phyloP scores from a whole-genome alignment of 2,888 invertebrate genomes.

The Scotopteryx bipunctaria region DNA sequence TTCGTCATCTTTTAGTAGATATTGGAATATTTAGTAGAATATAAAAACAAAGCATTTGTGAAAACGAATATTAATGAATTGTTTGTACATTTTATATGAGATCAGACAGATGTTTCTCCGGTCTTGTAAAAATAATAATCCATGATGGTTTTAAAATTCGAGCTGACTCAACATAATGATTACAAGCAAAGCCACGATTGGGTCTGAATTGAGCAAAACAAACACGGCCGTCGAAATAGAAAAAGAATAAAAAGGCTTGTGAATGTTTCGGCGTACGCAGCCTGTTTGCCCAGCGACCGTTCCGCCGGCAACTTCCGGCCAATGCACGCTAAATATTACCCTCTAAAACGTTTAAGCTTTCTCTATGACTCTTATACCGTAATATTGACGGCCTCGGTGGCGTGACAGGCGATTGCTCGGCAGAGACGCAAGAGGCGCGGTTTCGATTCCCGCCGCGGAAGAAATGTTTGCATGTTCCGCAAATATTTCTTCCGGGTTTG shows the following conservation, averaged over 20 bases:
- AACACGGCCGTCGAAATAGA: constrained; percentile 47
- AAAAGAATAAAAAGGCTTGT: constrained; percentile 49
- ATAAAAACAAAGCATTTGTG: no score
- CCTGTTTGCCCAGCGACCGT: constrained; percentile 61
- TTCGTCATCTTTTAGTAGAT: no score
- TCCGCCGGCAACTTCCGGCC: constrained; percentile 55
- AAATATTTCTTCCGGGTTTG: no score
- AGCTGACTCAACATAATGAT: constrained; percentile 1
- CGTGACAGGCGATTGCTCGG: not conserved
- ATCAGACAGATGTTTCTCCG: no score
- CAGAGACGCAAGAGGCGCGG: no score
- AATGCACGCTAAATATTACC: constrained; percentile 61
- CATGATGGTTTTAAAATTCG: not conserved
- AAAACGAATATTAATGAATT: no score
- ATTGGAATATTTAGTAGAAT: no score
- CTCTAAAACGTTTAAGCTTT: constrained; percentile 46
- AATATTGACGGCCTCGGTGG: not conserved
- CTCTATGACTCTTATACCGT: no score
- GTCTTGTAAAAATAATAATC: not conserved
- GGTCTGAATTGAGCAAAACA: constrained; percentile 37
- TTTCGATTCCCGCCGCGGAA: no score
- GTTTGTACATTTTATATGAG: no score
- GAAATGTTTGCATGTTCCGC: no score
- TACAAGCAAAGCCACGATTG: constrained; percentile 30
- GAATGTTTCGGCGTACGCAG: constrained; percentile 56